phyloP scores from a whole-genome alignment of 2,797 vertebrate species.

The Tauraco hartlaubi region DNA sequence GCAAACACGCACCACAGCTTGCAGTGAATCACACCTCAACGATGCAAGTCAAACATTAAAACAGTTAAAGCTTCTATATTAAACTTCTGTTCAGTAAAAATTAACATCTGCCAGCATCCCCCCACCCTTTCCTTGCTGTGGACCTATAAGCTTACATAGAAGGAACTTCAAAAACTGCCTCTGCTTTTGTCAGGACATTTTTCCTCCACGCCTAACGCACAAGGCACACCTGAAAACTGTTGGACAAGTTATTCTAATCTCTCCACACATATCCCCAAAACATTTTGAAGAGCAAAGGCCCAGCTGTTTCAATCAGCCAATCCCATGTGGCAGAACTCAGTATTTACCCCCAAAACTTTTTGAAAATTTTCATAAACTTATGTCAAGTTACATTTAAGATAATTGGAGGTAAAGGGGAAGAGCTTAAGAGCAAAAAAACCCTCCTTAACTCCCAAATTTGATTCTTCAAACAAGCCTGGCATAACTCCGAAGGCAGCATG shows the following conservation, averaged over 20 bases:
- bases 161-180: conserved; percentile 59
- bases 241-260: conserved; percentile 64
- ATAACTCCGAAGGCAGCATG: neutral
- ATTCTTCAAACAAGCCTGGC: neutral
- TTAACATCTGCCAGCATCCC: neutral
- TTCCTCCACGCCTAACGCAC: conserved; percentile 42
- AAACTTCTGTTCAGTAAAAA: conserved; percentile 4
- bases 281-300: neutral
- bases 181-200: conserved; percentile 49
- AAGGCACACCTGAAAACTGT: conserved; percentile 50
- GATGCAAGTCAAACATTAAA: neutral
- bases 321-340: neutral
- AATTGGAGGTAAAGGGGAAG: neutral
- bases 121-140: neutral
- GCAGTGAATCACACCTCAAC: conserved; percentile 8
- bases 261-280: conserved; percentile 25
- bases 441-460: neutral
- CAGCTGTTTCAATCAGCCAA: neutral
- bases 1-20: neutral
- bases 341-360: neutral
- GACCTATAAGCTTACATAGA: conserved; percentile 33
- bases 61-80: neutral
- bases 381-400: neutral
- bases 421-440: neutral
- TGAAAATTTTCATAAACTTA: neutral